Conservation (phyloP, 2,888 invertebrate species). For the Bellardia bayeri region DNA sequence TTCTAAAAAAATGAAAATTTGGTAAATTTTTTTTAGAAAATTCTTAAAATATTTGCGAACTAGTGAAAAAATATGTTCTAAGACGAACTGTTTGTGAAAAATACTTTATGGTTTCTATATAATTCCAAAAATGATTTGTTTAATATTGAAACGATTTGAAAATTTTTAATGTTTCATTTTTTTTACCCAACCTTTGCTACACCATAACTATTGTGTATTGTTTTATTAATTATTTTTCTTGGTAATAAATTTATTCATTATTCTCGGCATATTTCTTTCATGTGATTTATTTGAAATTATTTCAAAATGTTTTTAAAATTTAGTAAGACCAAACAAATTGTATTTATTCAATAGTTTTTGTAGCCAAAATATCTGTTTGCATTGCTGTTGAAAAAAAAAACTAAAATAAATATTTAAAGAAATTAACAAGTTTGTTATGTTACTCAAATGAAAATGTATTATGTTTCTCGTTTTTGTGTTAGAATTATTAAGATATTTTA, state of each 20-base stretch:
- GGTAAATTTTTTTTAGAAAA: no score
- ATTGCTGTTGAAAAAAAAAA: conserved; percentile 45
- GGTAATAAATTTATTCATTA: conserved; percentile 75
- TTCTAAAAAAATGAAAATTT: no score
- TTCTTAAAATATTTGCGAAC: no score
- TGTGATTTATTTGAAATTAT: conserved; percentile 20
- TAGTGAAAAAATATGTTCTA: no score
- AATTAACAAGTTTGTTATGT: conserved; percentile 8
- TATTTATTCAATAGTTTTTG: background rate
- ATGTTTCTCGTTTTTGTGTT: conserved; percentile 66
- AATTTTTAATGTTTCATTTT: conserved; percentile 18
- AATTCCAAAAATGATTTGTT: no score
- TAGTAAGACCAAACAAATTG: conserved; percentile 4
- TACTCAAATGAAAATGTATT: conserved; percentile 40
- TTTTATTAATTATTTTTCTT: conserved; percentile 64
- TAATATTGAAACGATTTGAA: background rate
- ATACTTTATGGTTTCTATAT: no score
- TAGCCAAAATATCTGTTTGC: conserved; percentile 64
- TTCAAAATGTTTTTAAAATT: conserved; percentile 69
- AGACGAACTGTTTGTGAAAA: no score
- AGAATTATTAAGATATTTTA: conserved; percentile 38
- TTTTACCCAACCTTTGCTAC: conserved; percentile 19
- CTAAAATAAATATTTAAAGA: conserved; percentile 54
- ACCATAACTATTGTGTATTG: conserved; percentile 9
- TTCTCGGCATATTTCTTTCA: conserved; percentile 74